phyloP scores from a whole-genome alignment of 1,140 invertebrate species.

The Drosophila orosa region DNA sequence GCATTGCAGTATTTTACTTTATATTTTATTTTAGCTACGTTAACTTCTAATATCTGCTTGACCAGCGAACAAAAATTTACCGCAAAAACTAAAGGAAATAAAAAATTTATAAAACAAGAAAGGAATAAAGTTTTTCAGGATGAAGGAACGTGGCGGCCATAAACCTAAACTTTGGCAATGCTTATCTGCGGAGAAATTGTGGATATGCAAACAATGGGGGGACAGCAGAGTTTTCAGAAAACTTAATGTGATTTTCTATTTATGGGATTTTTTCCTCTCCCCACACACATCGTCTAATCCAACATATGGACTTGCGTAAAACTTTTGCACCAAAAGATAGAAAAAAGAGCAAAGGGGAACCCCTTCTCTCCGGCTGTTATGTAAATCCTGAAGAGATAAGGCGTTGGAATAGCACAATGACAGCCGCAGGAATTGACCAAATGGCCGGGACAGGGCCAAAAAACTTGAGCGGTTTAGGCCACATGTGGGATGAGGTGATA shows the following conservation, averaged over 20 bases:
- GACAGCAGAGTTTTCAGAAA: conserved; percentile 58
- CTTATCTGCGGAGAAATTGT: conserved; percentile 64
- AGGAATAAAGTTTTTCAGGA: conserved; percentile 40
- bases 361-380: conserved; percentile 47
- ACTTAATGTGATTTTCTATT: conserved; percentile 82
- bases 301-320: conserved; percentile 80
- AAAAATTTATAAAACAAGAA: conserved; percentile 35
- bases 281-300: conserved; percentile 55
- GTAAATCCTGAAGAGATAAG: conserved; percentile 83
- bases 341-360: conserved; percentile 11
- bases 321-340: conserved; percentile 59
- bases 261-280: conserved; percentile 67
- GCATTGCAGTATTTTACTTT: not conserved
- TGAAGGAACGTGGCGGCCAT: conserved; percentile 58
- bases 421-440: conserved; percentile 83
- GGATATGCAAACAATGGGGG: conserved; percentile 70
- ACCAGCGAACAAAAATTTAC: conserved; percentile 13
- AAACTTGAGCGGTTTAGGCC: conserved; percentile 36
- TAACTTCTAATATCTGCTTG: conserved; percentile 22
- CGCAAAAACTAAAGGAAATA: conserved; percentile 35
- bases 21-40: not conserved
- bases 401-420: conserved; percentile 82
- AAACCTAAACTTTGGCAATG: conserved; percentile 73
- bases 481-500: not conserved
- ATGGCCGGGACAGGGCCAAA: conserved; percentile 56